Evolutionary conservation across 2,797 vertebrate genomes (phyloP), one percentile per base, ranked within the genome.

Genomic region (Sebastes oblongus): DNA sequence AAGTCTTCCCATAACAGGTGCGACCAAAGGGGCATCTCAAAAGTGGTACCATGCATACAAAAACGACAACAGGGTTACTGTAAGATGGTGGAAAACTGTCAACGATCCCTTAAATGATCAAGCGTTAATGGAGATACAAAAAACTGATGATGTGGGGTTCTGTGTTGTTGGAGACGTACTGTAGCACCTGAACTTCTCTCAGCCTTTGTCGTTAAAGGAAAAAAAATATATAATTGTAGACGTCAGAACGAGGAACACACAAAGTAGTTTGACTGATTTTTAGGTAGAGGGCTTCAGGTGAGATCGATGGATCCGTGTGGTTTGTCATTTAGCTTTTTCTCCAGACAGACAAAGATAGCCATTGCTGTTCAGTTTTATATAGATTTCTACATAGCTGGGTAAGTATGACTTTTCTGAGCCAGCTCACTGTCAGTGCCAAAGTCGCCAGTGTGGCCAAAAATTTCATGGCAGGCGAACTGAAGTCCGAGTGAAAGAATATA

Each of bases 1-100:
- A 98, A 97, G 96, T 97, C 96, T 97, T 97, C 96, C 96, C 95
- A 91, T 90, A 83, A 93, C 86, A 95, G 95, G 96, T 96, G 94
- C 81, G 93, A 95, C 94, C 91, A 92, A 93, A 89, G 92, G 95
- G 94, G 95, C 94, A 94, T 96, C 89, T 95, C 93, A 71, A 55
- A 96, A 94, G 95, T 94, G 95, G 95, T 96, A 96, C 90, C 95
- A 97, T 96, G 96, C 95, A 97, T 95, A 96, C 94, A 94, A 95
- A 65, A 92, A 89, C 34, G 30, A 91, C 87, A 73, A 82, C 77
- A 69, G 87, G 82, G 81, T 82, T 75, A 93, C 88, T 85, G 84
- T 88, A 83, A 87, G 80, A 88, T 80, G 72, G 82, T 78, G 89
- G 87, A 93, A 80, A 86, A 81, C 81, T 83, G 78, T 77, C 72